Conservation (phyloP, 2,888 invertebrate species). For the Melieria omissa region DNA sequence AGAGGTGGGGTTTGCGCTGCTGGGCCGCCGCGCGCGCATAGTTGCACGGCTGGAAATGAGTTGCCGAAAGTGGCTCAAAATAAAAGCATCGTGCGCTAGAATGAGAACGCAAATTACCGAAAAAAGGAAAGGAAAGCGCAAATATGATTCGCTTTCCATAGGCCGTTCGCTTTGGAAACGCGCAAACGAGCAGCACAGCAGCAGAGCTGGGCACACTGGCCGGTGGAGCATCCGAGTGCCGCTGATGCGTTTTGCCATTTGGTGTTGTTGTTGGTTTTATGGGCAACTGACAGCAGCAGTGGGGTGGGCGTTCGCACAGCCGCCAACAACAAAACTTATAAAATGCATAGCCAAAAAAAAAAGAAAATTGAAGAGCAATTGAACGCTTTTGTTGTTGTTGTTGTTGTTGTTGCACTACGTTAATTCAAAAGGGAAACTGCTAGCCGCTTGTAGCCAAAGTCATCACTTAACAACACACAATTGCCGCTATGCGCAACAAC, state of each 20-base stretch:
- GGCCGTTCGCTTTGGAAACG: not conserved
- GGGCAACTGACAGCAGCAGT: not conserved
- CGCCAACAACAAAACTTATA: not conserved
- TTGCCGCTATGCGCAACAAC: slow-evolving; percentile 2
- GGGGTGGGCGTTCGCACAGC: not conserved
- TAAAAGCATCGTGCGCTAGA: slow-evolving; percentile 35
- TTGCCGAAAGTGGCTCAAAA: slow-evolving; percentile 33
- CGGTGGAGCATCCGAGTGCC: no score
- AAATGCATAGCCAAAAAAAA: not conserved
- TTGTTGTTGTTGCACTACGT: not conserved
- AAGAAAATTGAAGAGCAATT: not conserved
- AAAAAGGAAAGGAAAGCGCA: slow-evolving; percentile 30
- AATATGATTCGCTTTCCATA: slow-evolving; percentile 31
- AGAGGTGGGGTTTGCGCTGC: not conserved
- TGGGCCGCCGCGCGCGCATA: slow-evolving; percentile 1
- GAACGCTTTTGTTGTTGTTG: not conserved
- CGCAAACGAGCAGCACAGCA: no score
- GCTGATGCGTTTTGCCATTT: no score
- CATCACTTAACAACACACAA: slow-evolving; percentile 26
- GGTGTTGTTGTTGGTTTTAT: not conserved
- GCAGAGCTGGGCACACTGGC: no score
- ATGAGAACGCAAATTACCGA: slow-evolving; percentile 38
- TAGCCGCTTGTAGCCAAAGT: slow-evolving; percentile 21
- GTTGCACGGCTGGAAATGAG: slow-evolving; percentile 32
- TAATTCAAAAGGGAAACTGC: slow-evolving; percentile 9